Evolutionary conservation across 1,140 invertebrate species (phyloP).

Genomic region (Periplaneta americana): DNA sequence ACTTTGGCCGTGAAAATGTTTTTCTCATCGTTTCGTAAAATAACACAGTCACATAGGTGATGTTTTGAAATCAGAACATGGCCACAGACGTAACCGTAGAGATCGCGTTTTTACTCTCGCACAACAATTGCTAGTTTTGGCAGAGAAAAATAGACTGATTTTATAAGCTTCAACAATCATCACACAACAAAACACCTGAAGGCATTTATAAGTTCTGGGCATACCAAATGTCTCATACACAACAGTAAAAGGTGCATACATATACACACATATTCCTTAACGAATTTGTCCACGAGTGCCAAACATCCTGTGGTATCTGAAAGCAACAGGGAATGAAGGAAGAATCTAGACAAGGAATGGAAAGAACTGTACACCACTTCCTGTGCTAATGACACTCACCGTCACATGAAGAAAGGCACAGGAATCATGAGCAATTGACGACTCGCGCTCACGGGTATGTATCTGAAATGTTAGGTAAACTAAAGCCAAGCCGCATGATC

Average conservation of each 20-base stretch:
- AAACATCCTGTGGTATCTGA: not conserved
- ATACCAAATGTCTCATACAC: not conserved
- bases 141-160: not conserved
- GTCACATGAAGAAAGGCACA: slow-evolving; percentile 1
- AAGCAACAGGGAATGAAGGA: not conserved
- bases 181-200: not conserved
- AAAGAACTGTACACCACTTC: not conserved
- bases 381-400: not conserved
- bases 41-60: not conserved
- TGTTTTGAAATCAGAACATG: too few species aligned
- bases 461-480: not conserved
- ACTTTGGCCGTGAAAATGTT: not conserved
- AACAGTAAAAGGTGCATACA: not conserved
- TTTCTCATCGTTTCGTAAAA: not conserved
- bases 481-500: not conserved
- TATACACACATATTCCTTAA: not conserved
- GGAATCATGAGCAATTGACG: not conserved
- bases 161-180: not conserved
- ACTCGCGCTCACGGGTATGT: not conserved
- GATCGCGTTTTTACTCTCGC: not conserved
- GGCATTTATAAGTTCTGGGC: not conserved
- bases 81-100: not conserved
- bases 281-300: not conserved
- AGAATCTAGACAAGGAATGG: not conserved
- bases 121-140: not conserved